These are phyloP conservation scores for Bos taurus DNA, from an alignment of 2,113 vertebrate genomes.

Conservation along the genomic window ARS-UCD2.0 NC_037330.1:85957501-85958000, in stretches of 20 bases:
- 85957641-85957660: not conserved
- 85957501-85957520: not conserved
- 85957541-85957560: not conserved
- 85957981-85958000: not conserved
- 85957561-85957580: not conserved
- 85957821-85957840: slow-evolving; percentile 81
- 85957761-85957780: not conserved
- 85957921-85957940: slow-evolving; percentile 86
- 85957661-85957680: not conserved
- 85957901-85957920: slow-evolving; percentile 68
- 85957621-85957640: not conserved
- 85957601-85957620: not conserved
- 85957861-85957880: slow-evolving; percentile 84
- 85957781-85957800: not conserved
- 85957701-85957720: not conserved
- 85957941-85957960: slow-evolving; percentile 90
- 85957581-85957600: not conserved
- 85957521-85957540: not conserved
- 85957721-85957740: fast-evolving
- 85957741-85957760: fast-evolving
- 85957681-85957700: not conserved
- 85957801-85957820: slow-evolving; percentile 75
- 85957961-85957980: not conserved
- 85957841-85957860: slow-evolving; percentile 86
- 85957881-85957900: slow-evolving; percentile 87